Base-by-base conservation (phyloP, 2,797 vertebrate species). In the Bradypodion pumilum region DNA sequence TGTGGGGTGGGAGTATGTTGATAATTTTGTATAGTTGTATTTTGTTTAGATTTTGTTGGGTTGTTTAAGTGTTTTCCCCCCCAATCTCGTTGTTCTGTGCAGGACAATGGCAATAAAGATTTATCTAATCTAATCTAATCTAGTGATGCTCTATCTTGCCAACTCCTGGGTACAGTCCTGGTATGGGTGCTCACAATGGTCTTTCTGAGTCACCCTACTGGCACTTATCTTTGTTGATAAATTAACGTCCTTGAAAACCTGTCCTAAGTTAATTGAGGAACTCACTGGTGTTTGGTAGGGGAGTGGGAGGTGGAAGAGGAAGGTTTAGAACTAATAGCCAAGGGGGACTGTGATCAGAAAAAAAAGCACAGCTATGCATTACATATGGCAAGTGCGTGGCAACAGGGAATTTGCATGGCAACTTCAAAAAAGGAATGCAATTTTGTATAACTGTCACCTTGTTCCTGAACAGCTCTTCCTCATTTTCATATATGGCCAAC, bases 111-210 rank as follows among this genome's bases (percentile, higher is more conserved):
- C n/a, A n/a, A n/a, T n/a, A n/a, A n/a, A n/a, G n/a, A n/a, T n/a
- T n/a, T n/a, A n/a, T n/a, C n/a, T n/a, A n/a, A n/a, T n/a, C n/a
- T n/a, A n/a, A n/a, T n/a, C n/a, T n/a, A n/a, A n/a, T n/a, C n/a
- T n/a, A n/a, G n/a, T n/a, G n/a, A n/a, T n/a, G n/a, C n/a, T n/a
- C n/a, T n/a, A n/a, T n/a, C n/a, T n/a, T n/a, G n/a, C n/a, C n/a
- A n/a, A n/a, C n/a, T n/a, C n/a, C n/a, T n/a, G n/a, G 59, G 81
- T 46, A 46, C 81, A 73, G 68, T 83, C n/a, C n/a, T 83, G 83
- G 62, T 3, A 9, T 68, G 73, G 81, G 73, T 1, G 35, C 16
- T 4, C 44, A 3, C 63, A 59, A 59, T 83, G 81, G 73, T 56
- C 74, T 66, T 83, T 46, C 63, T 15, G 37, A 76, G 73, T 83